Base-by-base conservation (phyloP, 2,888 invertebrate genomes). In the Orthosia incerta region DNA sequence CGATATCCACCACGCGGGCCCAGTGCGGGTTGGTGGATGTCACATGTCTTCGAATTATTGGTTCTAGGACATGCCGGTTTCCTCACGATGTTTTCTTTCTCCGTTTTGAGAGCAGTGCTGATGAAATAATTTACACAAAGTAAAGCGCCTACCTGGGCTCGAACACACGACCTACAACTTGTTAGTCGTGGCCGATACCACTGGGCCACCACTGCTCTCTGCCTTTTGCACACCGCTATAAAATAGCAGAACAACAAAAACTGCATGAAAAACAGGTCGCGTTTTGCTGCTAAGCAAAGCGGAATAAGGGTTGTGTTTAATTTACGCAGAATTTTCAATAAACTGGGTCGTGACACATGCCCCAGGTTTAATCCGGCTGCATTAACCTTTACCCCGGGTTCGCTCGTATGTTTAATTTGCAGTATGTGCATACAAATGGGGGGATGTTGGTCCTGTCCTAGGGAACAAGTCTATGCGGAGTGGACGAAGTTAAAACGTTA, bases 371-470 rank as follows among this genome's bases (percentile, higher is more conserved):
- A 61, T 48, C 61, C 63, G 51, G 61, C 46, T 65, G 66, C 61
- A 71, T 67, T 72, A 65, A 62, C 73, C 53, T 76, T 72, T 71
- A 71, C 50, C 51, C 60, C n/a, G 23, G 56, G 50, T 71, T 31
- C 23, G 3, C 50, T 61, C 3, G 59, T 57, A 59, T 67, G 63
- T 53, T 74, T 62, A 66, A 71, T 75, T 66, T 75, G 73, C 78
- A 74, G 39, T 64, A n/a, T 71, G 64, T 79, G 76, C 76, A 79
- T 71, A 71, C 50, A 76, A 73, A 79, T 71, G 68, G 31, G 39
- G 59, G 45, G 60, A 56, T 62, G 66, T 23, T 26, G 7, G 45
- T 60, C n/a, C 31, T 67, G 48, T 46, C 11, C 39, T 13, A 13
- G 57, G 18, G 20, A 26, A 60, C 11, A 63, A 16, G 12, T 50